Evolutionary conservation across 2,797 vertebrate species (phyloP).

Genomic region (Pangasius sanitwongsei): DNA sequence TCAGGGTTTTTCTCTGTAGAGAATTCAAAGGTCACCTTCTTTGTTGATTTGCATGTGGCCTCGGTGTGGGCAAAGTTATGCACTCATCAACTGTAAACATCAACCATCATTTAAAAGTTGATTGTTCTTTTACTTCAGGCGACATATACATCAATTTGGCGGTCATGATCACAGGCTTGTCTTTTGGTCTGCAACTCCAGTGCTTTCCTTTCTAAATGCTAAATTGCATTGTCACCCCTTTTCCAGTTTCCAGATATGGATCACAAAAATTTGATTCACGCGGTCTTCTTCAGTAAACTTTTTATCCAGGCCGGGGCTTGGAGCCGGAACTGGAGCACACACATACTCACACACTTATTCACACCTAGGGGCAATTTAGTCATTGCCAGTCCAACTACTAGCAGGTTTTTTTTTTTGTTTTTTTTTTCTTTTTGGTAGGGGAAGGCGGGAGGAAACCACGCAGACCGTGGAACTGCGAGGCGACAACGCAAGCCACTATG

Average conservation of each 20-base stretch:
- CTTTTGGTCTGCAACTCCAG: neutral
- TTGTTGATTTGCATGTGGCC: constrained; percentile 2
- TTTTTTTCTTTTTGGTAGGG: no score
- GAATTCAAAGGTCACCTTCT: constrained; percentile 1
- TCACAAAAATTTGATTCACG: neutral
- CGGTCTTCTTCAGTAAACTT: neutral
- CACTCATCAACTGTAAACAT: neutral
- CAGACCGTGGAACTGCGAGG: neutral
- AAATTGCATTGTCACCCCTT: neutral
- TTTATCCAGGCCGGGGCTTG: neutral
- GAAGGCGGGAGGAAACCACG: neutral
- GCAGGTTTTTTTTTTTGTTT: neutral
- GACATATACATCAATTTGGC: neutral
- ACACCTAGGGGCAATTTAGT: neutral
- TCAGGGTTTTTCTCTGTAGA: neutral
- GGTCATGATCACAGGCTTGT: neutral
- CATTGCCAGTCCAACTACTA: neutral
- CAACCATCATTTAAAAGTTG: no score
- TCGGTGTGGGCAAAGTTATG: neutral
- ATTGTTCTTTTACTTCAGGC: neutral
- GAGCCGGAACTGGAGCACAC: neutral
- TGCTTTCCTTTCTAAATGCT: neutral
- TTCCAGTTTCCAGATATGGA: neutral
- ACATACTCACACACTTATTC: neutral
- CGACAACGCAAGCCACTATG: no score